Conservation (phyloP, 2,113 vertebrate species). For the Eolophus roseicapilla region DNA sequence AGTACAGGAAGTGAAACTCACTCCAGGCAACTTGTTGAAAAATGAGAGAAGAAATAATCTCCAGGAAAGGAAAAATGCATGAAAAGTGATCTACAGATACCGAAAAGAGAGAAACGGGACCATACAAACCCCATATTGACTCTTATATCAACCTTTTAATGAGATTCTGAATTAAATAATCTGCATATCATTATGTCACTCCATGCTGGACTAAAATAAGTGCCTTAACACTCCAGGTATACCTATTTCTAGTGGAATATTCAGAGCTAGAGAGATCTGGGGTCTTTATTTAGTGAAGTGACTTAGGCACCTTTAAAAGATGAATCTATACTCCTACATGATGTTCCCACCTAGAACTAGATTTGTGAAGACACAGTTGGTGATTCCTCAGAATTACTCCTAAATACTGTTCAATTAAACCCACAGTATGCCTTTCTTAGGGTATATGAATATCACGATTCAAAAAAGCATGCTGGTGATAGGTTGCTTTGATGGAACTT, state of each 20-base stretch:
- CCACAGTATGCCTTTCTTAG: constrained; percentile 50
- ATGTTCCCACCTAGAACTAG: constrained; percentile 32
- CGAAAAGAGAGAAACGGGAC: not conserved
- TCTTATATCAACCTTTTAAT: not conserved
- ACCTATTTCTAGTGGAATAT: not conserved
- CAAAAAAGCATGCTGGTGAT: constrained; percentile 7
- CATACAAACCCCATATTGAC: not conserved
- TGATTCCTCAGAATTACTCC: constrained; percentile 14
- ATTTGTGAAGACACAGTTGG: constrained; percentile 46
- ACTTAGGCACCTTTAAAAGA: not conserved
- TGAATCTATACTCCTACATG: constrained; percentile 17
- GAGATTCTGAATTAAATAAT: not conserved
- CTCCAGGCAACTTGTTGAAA: not conserved
- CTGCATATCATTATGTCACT: not conserved
- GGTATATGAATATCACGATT: not conserved
- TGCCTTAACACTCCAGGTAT: not conserved
- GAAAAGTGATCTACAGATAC: not conserved
- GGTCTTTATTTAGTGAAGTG: not conserved
- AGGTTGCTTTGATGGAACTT: not conserved
- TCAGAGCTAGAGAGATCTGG: not conserved
- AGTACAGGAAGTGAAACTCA: not conserved
- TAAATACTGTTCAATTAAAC: constrained; percentile 19
- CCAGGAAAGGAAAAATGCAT: not conserved
- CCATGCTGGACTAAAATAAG: not conserved
- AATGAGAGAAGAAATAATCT: not conserved